Evolutionary conservation across 2,888 invertebrate species (phyloP).

Genomic region (Macropis europaea): DNA sequence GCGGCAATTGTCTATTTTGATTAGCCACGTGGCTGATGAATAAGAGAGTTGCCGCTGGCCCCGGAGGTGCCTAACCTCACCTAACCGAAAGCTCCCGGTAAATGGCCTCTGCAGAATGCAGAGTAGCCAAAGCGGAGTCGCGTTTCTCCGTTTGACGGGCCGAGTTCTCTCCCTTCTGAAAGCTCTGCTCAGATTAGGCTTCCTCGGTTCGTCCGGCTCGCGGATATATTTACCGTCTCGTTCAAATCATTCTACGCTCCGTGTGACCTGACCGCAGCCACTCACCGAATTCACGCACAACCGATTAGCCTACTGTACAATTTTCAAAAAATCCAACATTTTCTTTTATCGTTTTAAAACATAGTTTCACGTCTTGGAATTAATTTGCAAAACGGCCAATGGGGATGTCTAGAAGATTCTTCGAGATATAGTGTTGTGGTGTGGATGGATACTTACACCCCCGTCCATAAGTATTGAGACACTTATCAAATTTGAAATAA

Average conservation of each 20-base stretch:
- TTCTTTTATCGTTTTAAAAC: too few species aligned
- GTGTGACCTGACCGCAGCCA: conserved; percentile 31
- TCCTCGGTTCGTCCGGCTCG: conserved; percentile 34
- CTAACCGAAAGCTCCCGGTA: conserved; percentile 54
- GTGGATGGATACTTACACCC: too few species aligned
- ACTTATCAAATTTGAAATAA: too few species aligned
- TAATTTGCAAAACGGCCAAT: too few species aligned
- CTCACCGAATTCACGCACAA: background rate
- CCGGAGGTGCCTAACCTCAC: conserved; percentile 9
- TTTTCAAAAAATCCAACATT: too few species aligned
- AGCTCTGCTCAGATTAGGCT: conserved; percentile 35
- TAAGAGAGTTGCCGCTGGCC: conserved; percentile 17
- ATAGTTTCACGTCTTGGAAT: too few species aligned
- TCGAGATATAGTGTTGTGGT: too few species aligned
- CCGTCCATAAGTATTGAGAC: too few species aligned
- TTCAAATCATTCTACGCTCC: conserved; percentile 59
- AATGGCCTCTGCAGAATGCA: conserved; percentile 70
- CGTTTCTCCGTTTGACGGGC: conserved; percentile 47
- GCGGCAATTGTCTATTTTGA: conserved; percentile 20
- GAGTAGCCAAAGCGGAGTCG: conserved; percentile 30
- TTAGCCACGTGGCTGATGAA: conserved; percentile 35
- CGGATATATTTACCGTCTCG: conserved; percentile 63
- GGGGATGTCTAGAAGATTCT: too few species aligned
- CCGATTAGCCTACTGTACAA: too few species aligned
- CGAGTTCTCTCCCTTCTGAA: conserved; percentile 10